Evolutionary conservation across 2,888 invertebrate species (phyloP).

Genomic region (Keiferia lycopersicella): DNA sequence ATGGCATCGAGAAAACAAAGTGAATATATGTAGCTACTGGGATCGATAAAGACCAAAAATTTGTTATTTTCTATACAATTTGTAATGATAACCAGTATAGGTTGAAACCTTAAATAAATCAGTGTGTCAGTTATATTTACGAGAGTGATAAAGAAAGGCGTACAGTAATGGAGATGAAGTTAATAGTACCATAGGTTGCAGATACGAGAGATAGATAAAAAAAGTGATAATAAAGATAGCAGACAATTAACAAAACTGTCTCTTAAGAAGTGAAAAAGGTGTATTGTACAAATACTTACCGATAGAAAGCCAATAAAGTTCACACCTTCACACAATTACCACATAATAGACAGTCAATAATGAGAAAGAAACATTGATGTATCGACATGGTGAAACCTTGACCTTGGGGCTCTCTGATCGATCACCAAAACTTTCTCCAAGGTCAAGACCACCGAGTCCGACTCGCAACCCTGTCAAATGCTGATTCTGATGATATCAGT

Average conservation of each 20-base stretch:
- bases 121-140: too few relatives aligned
- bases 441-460: constrained; percentile 29
- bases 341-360: constrained; percentile 19
- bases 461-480: constrained; percentile 27
- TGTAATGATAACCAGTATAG: too few relatives aligned
- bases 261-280: constrained; percentile 2
- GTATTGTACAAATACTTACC: neutral
- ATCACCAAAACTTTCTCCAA: constrained; percentile 29
- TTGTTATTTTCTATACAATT: too few relatives aligned
- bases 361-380: constrained; percentile 14
- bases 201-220: neutral
- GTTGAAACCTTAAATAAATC: too few relatives aligned
- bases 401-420: constrained; percentile 26
- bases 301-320: constrained; percentile 22
- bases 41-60: too few relatives aligned
- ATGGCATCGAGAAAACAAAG: neutral
- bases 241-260: neutral
- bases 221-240: neutral
- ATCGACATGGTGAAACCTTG: constrained; percentile 18
- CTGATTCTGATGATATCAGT: constrained; percentile 16
- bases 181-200: too few relatives aligned
- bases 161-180: too few relatives aligned
- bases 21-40: neutral
- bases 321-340: constrained; percentile 18
- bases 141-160: too few relatives aligned